A percentile compares a stretch with the other conserved stretches of the same genome.
Evolutionary conservation across 2,113 vertebrate genomes (phyloP).

Genomic region (Oophaga pumilio): DNA sequence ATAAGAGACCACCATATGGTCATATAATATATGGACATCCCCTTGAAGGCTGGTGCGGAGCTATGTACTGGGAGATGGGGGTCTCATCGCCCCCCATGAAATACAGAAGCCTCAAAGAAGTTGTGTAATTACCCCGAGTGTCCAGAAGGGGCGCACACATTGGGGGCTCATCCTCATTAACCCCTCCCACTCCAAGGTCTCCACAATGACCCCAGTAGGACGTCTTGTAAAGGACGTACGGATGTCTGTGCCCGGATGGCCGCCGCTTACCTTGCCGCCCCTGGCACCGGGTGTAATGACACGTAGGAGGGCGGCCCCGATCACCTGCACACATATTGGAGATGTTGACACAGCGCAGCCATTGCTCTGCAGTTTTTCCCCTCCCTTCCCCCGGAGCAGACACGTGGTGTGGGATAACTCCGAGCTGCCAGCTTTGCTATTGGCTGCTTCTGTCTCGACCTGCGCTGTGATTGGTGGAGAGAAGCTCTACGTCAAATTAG

Average conservation of each 20-base stretch:
- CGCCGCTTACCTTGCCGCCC: slow-evolving; percentile 21
- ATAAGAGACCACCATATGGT: no score
- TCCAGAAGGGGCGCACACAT: not conserved
- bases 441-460: not conserved
- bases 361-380: not conserved
- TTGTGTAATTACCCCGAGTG: not conserved
- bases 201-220: not conserved
- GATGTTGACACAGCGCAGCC: slow-evolving; percentile 35
- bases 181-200: not conserved
- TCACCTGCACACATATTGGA: not conserved
- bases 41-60: no score
- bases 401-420: not conserved
- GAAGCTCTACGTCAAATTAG: slow-evolving; percentile 10
- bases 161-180: not conserved
- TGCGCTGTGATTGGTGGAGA: slow-evolving; percentile 15
- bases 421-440: not conserved
- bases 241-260: not conserved
- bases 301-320: not conserved
- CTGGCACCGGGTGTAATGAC: slow-evolving; percentile 1
- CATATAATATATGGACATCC: no score
- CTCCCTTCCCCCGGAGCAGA: not conserved
- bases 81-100: no score
- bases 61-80: no score
- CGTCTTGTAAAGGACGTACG: not conserved
- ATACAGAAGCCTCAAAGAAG: no score